Evolutionary conservation across 1,140 invertebrate genomes (phyloP).

Genomic region (Drosophila watanabei): DNA sequence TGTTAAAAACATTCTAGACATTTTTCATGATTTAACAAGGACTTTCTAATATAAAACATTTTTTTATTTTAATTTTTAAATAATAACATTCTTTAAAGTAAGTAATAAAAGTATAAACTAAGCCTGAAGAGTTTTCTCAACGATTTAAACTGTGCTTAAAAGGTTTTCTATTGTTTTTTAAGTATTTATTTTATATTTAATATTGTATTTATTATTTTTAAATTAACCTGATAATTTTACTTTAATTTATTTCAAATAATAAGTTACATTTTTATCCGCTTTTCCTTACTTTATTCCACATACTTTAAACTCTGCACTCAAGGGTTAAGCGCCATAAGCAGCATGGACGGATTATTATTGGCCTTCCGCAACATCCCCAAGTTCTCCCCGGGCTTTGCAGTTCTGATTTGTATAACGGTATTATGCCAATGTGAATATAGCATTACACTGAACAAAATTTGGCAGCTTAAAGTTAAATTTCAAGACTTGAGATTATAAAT

Average conservation of each 20-base stretch:
- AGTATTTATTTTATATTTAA: background rate
- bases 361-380: slow-evolving; percentile 4
- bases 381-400: background rate
- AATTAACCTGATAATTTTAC: background rate
- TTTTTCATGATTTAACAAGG: no score
- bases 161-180: no score
- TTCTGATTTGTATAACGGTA: slow-evolving; percentile 48
- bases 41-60: no score
- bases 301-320: background rate
- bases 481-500: background rate
- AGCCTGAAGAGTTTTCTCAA: no score
- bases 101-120: no score
- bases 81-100: no score
- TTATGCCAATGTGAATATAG: slow-evolving; percentile 22
- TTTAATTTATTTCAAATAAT: background rate
- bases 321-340: slow-evolving; percentile 25
- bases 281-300: background rate
- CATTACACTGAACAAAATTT: slow-evolving; percentile 1
- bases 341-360: slow-evolving; percentile 3
- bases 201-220: background rate
- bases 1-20: no score
- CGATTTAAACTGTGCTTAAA: background rate
- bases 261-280: background rate
- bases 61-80: background rate
- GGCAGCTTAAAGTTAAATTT: background rate